Evolutionary conservation across 2,113 vertebrate species (phyloP), one percentile per base, ranked within the genome.

Genomic region (Xenus cinereus): DNA sequence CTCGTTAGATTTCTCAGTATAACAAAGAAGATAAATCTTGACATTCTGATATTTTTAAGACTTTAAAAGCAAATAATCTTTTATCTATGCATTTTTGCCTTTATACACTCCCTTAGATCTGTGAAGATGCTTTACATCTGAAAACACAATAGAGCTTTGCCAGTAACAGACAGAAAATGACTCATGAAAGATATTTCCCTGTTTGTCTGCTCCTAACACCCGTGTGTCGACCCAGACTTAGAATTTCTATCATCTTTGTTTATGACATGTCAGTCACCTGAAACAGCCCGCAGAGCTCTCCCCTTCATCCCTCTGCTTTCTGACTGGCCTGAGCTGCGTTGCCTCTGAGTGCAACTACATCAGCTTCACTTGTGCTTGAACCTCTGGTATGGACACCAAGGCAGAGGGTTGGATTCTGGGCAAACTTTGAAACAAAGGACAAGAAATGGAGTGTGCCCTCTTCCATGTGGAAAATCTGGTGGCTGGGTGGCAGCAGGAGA

Each of bases 201-300:
- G 43, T 62, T 78, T 90, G n/a, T 28, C 30, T 90, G 43, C 43
- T 83, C 12, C 46, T 32, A 46, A 46, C 22, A 67, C 13, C n/a
- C 0, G 0, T 32, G 30, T 23, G 9, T 19, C 30, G 27, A 4
- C 18, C 21, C 71, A 60, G 63, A 27, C 9, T 16, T 22, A 62
- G 23, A 21, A 41, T 63, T 92, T 69, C 45, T 53, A 7, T 51
- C 17, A 27, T 48, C 62, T 71, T 69, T 79, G 14, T 68, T 92
- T 51, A 30, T 3, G 50, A 4, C 23, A 16, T 2, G 2, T 60
- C 26, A 16, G 4, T 68, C 48, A 30, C 53, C 45, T 83, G 35
- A 14, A 35, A 24, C 10, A 64, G 14, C 37, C n/a, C 21, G 1
- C 28, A 59, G 43, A 82, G 9, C 37, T 46, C 41, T 62, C 4